A percentile compares a stretch with the other conserved stretches of the same genome.
Conservation (phyloP, 2,113 vertebrate species). For the Enhydra lutris region DNA sequence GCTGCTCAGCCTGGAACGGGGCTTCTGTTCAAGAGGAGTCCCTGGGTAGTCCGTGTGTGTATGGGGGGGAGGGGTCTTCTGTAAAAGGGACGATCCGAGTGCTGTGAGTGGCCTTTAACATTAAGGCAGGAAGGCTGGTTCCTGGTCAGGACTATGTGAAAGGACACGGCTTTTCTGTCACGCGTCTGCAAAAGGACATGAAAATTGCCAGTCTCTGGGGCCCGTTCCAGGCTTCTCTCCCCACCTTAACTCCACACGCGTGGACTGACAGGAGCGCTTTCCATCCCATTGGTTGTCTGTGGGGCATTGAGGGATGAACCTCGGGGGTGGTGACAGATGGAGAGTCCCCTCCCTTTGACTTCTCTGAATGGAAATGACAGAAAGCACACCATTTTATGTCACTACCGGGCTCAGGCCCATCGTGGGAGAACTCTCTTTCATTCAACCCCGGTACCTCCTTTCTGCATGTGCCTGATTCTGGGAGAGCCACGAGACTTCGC, state of each 20-base stretch:
- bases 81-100: neutral
- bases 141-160: neutral
- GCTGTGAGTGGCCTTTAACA: neutral
- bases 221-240: neutral
- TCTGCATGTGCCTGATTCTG: neutral
- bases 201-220: neutral
- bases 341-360: neutral
- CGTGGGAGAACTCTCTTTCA: neutral
- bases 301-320: neutral
- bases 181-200: neutral
- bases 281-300: neutral
- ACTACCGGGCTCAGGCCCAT: neutral
- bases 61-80: neutral
- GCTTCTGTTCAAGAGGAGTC: neutral
- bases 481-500: neutral
- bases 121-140: neutral
- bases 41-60: neutral
- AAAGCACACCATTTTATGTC: neutral
- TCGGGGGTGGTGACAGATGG: neutral
- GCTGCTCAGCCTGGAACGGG: fast-evolving
- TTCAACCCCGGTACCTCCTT: neutral
- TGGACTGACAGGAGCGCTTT: neutral
- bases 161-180: neutral
- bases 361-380: neutral
- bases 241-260: fast-evolving